Conservation (phyloP, 2,888 invertebrate species). For the Microctonus brassicae region DNA sequence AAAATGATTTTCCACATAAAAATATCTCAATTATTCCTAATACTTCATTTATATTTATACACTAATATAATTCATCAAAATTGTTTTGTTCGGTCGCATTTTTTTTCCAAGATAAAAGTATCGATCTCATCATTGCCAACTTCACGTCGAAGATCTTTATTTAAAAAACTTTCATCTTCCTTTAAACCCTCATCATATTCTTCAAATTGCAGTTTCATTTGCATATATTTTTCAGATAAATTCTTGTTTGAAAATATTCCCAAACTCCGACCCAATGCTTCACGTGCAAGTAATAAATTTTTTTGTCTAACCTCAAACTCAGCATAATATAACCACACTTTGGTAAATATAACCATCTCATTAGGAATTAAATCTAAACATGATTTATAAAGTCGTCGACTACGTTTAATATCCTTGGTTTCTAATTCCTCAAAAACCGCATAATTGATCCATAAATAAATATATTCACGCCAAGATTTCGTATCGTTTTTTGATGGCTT, state of each 20-base stretch:
- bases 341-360: slow-evolving; percentile 97
- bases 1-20: no score
- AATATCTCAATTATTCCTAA: no score
- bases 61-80: no score
- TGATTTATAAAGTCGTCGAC: slow-evolving; percentile 92
- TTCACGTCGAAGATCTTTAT: slow-evolving; percentile 94
- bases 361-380: slow-evolving; percentile 96
- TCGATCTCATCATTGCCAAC: slow-evolving; percentile 98
- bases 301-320: slow-evolving; percentile 98
- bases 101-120: slow-evolving; percentile 94
- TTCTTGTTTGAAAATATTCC: slow-evolving; percentile 98
- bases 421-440: slow-evolving; percentile 97
- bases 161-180: slow-evolving; percentile 96
- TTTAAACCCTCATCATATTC: slow-evolving; percentile 98
- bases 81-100: background rate
- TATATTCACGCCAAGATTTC: slow-evolving; percentile 96
- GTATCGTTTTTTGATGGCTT: slow-evolving; percentile 97
- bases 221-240: slow-evolving; percentile 96
- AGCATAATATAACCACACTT: slow-evolving; percentile 97
- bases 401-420: slow-evolving; percentile 87
- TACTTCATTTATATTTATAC: no score
- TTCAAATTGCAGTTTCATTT: slow-evolving; percentile 95
- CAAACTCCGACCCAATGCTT: slow-evolving; percentile 92
- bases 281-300: slow-evolving; percentile 88
- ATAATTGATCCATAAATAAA: slow-evolving; percentile 99